These are phyloP conservation scores for Sycophila texana DNA, from an alignment of 2,888 invertebrate species.

Conservation along the genomic window DNA sequence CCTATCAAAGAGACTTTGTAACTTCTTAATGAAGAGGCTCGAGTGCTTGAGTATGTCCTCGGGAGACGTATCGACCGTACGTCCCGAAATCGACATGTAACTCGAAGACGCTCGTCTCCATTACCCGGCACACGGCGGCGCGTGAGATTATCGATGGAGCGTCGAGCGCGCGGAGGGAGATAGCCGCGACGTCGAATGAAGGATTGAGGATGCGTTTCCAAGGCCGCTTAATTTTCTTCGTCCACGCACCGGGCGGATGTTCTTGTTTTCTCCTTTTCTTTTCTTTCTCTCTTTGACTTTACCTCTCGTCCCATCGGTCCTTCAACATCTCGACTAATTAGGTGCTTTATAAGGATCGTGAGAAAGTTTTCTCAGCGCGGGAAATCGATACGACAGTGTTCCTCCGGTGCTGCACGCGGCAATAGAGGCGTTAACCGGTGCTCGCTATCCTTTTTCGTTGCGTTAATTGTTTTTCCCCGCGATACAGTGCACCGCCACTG, in stretches of 20 bases:
- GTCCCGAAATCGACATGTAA: slow-evolving; percentile 11
- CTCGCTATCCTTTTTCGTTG: too few species aligned
- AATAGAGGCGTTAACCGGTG: slow-evolving; percentile 2
- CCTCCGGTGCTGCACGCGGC: neutral
- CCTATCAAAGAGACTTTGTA: neutral
- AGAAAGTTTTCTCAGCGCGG: slow-evolving; percentile 26
- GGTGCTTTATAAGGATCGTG: slow-evolving; percentile 10
- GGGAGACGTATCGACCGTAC: slow-evolving; percentile 13
- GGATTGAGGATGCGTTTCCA: slow-evolving; percentile 31
- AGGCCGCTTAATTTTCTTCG: slow-evolving; percentile 20
- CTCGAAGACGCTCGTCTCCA: too few species aligned
- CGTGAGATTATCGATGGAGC: slow-evolving; percentile 60
- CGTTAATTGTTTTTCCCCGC: too few species aligned
- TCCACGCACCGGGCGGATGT: neutral
- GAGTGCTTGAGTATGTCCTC: neutral
- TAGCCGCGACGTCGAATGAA: slow-evolving; percentile 13
- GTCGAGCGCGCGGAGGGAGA: slow-evolving; percentile 51
- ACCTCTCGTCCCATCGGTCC: neutral
- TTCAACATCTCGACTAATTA: slow-evolving; percentile 15
- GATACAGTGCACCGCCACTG: too few species aligned
- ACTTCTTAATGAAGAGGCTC: neutral
- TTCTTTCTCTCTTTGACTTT: neutral
- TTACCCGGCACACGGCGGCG: slow-evolving; percentile 5
- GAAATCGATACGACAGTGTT: slow-evolving; percentile 15
- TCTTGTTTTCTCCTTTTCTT: neutral